Base-by-base conservation (phyloP, 2,888 invertebrate species). In the Penaeus monodon region DNA sequence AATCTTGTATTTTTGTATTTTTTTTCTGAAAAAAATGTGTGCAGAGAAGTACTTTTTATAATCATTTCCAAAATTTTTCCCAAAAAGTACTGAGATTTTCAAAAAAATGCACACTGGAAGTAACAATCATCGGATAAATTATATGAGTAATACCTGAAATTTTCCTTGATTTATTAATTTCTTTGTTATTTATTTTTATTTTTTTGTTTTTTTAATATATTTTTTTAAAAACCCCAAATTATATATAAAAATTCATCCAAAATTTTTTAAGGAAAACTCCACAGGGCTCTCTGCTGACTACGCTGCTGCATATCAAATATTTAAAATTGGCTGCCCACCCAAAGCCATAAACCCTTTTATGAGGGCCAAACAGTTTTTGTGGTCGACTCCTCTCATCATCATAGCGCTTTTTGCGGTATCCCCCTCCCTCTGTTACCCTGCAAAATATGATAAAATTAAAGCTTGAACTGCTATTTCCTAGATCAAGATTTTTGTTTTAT, bases 251-350 rank as follows among this genome's bases (percentile, higher is more conserved):
- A 38, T n/a, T n/a, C 20, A n/a, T 6, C 10, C 14, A 57, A 38
- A 77, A 49, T 49, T 68, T 20, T 12, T 86, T 63, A 89, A 44
- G 88, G 87, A 64, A 85, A 65, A 27, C 85, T 79, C 89, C 89
- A 90, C 89, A 90, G 88, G 17, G n/a, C 38, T 44, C 83, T 79
- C 6, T 76, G 87, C 63, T 88, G 86, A 49, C 27, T 22, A 68
- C n/a, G 76, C 88, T 33, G 66, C 77, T 33, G n/a, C 63, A 8
- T 85, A 49, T 85, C 85, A 85, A 78, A 33, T 88, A 92, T 92
- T 91, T 20, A 93, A 90, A 90, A 90, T 93, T 92, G 14, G 92
- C 92, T 73, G 92, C 91, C 93, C 93, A 93, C 91, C 93, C 93
- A 24, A 92, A 92, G 17, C 93, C 93, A 20, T 90, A 70, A 93